Conservation (phyloP, 2,888 invertebrate species). For the Teleogryllus oceanicus region DNA sequence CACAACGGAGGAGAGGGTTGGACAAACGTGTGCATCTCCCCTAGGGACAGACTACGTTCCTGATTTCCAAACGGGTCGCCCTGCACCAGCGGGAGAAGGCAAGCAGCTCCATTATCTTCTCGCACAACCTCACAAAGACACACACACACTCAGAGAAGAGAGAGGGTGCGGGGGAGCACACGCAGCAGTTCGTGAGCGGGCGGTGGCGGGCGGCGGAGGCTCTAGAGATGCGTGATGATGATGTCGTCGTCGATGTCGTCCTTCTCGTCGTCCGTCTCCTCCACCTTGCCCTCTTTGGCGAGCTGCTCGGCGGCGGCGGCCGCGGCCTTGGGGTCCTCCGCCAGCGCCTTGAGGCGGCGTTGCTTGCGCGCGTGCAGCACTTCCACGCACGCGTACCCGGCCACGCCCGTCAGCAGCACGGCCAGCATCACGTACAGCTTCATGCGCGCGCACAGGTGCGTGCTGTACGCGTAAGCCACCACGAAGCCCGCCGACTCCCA, state of each 20-base stretch:
- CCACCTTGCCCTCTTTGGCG: slow-evolving; percentile 47
- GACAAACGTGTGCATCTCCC: too few relatives aligned
- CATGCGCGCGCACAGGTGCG: slow-evolving; percentile 78
- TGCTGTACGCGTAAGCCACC: slow-evolving; percentile 84
- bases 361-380: slow-evolving; percentile 79
- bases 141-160: too few relatives aligned
- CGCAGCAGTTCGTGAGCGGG: too few relatives aligned
- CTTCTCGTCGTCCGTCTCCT: slow-evolving; percentile 81
- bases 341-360: slow-evolving; percentile 68
- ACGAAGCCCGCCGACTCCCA: slow-evolving; percentile 91
- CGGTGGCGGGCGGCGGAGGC: neutral
- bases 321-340: slow-evolving; percentile 60
- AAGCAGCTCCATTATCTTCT: too few relatives aligned
- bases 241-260: slow-evolving; percentile 87
- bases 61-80: neutral
- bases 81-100: too few relatives aligned
- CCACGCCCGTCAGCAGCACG: slow-evolving; percentile 69
- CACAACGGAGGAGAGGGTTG: too few relatives aligned
- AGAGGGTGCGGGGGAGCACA: too few relatives aligned
- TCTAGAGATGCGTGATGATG: slow-evolving; percentile 76
- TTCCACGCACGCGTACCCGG: slow-evolving; percentile 78
- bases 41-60: too few relatives aligned
- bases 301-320: slow-evolving; percentile 65
- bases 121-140: too few relatives aligned
- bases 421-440: slow-evolving; percentile 80